Evolutionary conservation across 2,113 vertebrate species (phyloP), one percentile per base, ranked within the genome.

Genomic region (Nipponia nippon): DNA sequence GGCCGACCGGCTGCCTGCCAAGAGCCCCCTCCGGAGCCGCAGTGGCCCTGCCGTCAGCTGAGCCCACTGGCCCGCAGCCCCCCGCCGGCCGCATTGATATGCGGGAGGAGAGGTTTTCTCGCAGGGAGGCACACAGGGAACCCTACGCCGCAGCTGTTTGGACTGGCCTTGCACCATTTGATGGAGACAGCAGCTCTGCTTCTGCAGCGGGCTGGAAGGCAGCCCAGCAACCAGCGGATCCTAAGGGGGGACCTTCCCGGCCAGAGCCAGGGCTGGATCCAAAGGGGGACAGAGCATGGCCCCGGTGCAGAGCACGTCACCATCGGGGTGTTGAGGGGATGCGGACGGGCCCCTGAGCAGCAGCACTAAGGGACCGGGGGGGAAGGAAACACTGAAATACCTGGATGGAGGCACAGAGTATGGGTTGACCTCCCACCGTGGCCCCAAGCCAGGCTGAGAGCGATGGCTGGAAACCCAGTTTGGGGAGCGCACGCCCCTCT

Each of bases 281-380:
- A 38, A 67, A 66, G 25, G 10, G 65, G 47, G 75, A 21, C 50
- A 46, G 46, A 79, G 53, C 65, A 27, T 1, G 18, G 95, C 44
- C 27, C 27, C 4, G 14, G 3, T 5, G 19, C 16, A 71, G 78
- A n/a, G 8, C 18, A 40, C 0, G 22, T 58, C 87, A 44, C 55
- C 27, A 3, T 0, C 1, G 3, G 58, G 66, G 49, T 55, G 47
- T 22, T 1, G 3, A 29, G 46, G 67, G 75, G 40, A 44, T 8
- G 62, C 1, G 58, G 90, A 61, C 0, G 1, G 55, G 46, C 18
- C 42, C 40, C 36, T 6, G 38, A 53, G 55, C 38, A 38, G 50
- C 61, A 63, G 47, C 9, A 1, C 4, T 4, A 12, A 63, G 50
- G 46, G 34, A 40, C 8, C 0, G 2, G 12, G 8, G 46, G 23